Evolutionary conservation across 1,140 invertebrate species (phyloP).

Genomic region (Dryas iulia): DNA sequence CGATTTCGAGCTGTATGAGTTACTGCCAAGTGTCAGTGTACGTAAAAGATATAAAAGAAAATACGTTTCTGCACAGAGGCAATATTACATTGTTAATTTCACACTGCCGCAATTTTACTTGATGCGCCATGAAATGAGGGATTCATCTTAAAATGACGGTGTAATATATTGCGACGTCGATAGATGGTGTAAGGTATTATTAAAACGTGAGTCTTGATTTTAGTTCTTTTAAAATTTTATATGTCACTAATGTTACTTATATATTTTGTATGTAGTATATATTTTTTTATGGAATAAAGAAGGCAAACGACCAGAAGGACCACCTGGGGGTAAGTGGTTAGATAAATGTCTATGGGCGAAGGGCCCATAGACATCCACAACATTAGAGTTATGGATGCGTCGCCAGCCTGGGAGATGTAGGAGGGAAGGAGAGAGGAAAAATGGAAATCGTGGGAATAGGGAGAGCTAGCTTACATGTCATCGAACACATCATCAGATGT

Average conservation of each 20-base stretch:
- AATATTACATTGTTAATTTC: constrained; percentile 27
- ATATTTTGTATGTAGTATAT: too few relatives aligned
- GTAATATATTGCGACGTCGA: constrained; percentile 35
- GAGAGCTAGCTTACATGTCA: too few relatives aligned
- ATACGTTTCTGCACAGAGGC: not conserved
- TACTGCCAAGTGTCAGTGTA: not conserved
- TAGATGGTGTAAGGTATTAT: constrained; percentile 12
- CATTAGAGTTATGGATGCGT: too few relatives aligned
- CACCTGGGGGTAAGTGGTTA: too few relatives aligned
- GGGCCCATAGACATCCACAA: too few relatives aligned
- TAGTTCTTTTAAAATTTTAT: not conserved
- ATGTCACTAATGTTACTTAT: not conserved
- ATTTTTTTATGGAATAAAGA: too few relatives aligned
- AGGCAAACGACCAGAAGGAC: too few relatives aligned
- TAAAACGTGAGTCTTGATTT: not conserved
- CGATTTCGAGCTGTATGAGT: not conserved
- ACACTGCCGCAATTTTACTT: constrained; percentile 14
- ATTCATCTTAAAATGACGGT: constrained; percentile 25
- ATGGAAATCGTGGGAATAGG: too few relatives aligned
- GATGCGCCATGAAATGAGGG: constrained; percentile 36
- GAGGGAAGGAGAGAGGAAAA: too few relatives aligned
- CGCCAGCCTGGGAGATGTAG: too few relatives aligned
- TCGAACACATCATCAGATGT: too few relatives aligned
- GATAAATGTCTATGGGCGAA: too few relatives aligned
- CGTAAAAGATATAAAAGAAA: constrained; percentile 1